Conservation (phyloP, 2,113 vertebrate species). For the Pithys albifrons region DNA sequence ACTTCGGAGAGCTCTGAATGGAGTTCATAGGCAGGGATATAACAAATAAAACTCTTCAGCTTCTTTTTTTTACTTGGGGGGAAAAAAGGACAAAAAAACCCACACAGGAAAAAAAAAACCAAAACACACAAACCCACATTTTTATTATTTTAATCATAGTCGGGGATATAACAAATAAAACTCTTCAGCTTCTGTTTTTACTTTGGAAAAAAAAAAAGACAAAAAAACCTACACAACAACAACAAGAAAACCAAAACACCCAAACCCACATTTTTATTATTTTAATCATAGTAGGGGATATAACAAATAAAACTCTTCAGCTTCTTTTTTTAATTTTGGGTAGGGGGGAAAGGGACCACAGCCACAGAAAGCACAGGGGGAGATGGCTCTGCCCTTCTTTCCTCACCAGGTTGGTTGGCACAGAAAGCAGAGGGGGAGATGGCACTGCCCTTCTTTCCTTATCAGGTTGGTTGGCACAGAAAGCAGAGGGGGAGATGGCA, state of each 20-base stretch:
- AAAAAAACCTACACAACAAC: neutral
- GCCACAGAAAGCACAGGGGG: too few relatives aligned
- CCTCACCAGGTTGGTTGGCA: too few relatives aligned
- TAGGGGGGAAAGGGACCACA: too few relatives aligned
- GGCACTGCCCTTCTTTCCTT: too few relatives aligned
- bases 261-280: neutral
- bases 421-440: too few relatives aligned
- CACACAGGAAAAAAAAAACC: neutral
- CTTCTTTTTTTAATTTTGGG: too few relatives aligned
- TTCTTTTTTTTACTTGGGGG: neutral
- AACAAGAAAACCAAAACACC: neutral
- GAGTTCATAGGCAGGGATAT: neutral
- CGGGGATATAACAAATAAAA: slow-evolving; percentile 11
- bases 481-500: too few relatives aligned
- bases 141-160: neutral
- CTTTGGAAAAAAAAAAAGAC: neutral
- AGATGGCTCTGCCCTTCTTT: too few relatives aligned
- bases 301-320: too few relatives aligned
- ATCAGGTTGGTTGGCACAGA: too few relatives aligned
- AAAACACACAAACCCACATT: neutral
- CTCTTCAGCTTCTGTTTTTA: neutral
- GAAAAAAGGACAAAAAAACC: neutral
- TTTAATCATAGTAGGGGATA: neutral
- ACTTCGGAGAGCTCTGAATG: slow-evolving; percentile 43
- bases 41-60: slow-evolving; percentile 7